Base-by-base conservation (phyloP, 2,797 vertebrate species). In the Austrolebias charrua region DNA sequence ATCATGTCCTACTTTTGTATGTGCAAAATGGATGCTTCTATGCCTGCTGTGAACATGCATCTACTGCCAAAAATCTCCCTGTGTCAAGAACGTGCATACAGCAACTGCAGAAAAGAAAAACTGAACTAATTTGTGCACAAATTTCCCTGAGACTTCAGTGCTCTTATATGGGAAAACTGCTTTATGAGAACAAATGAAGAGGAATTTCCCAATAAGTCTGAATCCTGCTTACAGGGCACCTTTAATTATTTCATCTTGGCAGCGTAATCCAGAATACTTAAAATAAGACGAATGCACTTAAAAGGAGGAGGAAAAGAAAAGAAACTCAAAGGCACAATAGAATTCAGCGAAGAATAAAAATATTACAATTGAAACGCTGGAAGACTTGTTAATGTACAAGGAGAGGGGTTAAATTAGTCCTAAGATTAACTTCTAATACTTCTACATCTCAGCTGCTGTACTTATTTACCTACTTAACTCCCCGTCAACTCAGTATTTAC, bases 401-500 rank as follows among this genome's bases (percentile, higher is more conserved):
- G 68, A 49, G 46, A 51, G 19, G 40, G 52, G 49, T 66, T 80
- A 72, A 76, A 81, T 78, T 72, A 71, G 24, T 64, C 60, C 42
- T 35, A 15, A 62, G 63, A 80, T 82, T 66, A n/a, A 82, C 83
- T 77, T 84, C 61, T 48, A 75, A 75, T 69, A 64, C 56, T 58
- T 58, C 54, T 63, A 66, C 58, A 78, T 54, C 71, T 85, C 69
- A 74, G 49, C 29, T 46, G 48, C 42, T 80, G 62, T 66, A 50
- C 64, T 45, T 49, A 76, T 14, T 13, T 38, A 47, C 16, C 47
- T 44, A 45, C 60, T 76, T 50, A 47, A 73, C 66, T 75, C 47
- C 50, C 24, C 29, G 49, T 64, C 50, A 60, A 65, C 78, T 80
- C 35, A 18, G 84, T 89, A 84, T 90, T 90, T 90, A 86, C 69